A percentile compares a stretch with the other conserved stretches of the same genome.
These are phyloP conservation scores for Ferrisia virgata DNA, from an alignment of 2,888 invertebrate species.

Conservation along the genomic window DNA sequence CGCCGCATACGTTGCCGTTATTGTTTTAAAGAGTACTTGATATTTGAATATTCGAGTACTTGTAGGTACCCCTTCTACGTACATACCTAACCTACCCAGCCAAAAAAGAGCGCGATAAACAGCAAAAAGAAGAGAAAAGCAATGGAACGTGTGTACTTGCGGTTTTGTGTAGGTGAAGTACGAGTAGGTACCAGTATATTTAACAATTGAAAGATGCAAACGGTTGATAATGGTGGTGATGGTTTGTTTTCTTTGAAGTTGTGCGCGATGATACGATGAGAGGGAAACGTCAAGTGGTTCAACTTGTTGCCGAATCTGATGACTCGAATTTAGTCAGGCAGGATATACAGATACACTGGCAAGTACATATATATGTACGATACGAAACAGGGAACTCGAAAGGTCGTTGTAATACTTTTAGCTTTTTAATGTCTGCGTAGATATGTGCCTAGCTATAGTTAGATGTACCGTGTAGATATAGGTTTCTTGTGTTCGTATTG, in stretches of 20 bases:
- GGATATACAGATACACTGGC: no score
- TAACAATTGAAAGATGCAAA: background rate
- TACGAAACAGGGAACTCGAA: background rate
- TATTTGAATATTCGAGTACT: background rate
- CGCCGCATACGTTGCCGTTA: background rate
- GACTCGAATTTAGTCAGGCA: background rate
- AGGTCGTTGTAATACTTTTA: background rate
- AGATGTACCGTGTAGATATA: no score
- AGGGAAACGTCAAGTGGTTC: background rate
- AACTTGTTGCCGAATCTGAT: constrained; percentile 8
- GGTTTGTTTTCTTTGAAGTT: background rate
- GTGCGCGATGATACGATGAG: background rate
- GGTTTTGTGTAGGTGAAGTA: no score
- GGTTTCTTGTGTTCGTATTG: background rate
- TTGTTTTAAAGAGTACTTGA: background rate
- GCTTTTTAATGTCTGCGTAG: no score
- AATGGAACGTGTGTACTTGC: background rate
- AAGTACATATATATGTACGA: no score
- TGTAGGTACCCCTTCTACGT: no score
- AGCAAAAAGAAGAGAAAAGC: background rate
- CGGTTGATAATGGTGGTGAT: background rate
- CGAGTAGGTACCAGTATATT: no score
- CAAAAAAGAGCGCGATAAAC: background rate
- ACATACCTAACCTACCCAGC: no score
- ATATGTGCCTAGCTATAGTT: no score